Evolutionary conservation across 2,113 vertebrate species (phyloP), one percentile per base, ranked within the genome.

Genomic region (Podarcis muralis): DNA sequence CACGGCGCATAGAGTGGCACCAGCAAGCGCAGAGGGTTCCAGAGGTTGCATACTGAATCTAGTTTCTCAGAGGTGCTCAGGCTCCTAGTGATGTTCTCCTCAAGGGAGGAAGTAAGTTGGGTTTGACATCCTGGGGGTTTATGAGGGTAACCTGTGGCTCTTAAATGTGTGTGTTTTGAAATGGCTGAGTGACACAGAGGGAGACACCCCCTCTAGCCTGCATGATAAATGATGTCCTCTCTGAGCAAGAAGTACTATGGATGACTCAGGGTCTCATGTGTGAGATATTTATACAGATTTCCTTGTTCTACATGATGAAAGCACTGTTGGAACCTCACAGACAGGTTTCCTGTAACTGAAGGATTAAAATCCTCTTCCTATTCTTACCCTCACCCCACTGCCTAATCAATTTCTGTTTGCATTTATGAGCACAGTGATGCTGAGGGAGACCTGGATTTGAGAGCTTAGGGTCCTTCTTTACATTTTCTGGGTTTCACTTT

Each of bases 401-500:
- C 0, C 1, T 0, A 3, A 32, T 7, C 2, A 0, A 0, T 30
- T 32, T 2, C 0, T 0, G 2, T 75, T n/a, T 0, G 0, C 12
- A 81, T 62, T 71, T 22, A 0, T 0, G 0, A 3, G 20, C 40
- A 0, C 1, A 2, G 4, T n/a, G 13, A n/a, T 32, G 8, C 0
- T 0, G 74, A 25, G 65, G 0, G 0, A 30, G 81, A 0, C 1
- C 1, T 0, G 0, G 4, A 5, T 5, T 6, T 35, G 23, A 59
- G 87, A 23, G 23, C 16, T 25, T 30, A 4, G 20, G n/a, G 6
- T 11, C 1, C 18, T 0, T 62, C 1, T 43, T 32, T 35, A 12
- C 27, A 71, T n/a, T 84, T 71, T 48, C 11, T 77, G 0, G 15
- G 1, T 53, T 27, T 40, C 27, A 3, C 12, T 35, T 57, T 86